Evolutionary conservation across 2,888 invertebrate species (phyloP), one percentile per base, ranked within the genome.

Genomic region (Ganaspis brasiliensis): DNA sequence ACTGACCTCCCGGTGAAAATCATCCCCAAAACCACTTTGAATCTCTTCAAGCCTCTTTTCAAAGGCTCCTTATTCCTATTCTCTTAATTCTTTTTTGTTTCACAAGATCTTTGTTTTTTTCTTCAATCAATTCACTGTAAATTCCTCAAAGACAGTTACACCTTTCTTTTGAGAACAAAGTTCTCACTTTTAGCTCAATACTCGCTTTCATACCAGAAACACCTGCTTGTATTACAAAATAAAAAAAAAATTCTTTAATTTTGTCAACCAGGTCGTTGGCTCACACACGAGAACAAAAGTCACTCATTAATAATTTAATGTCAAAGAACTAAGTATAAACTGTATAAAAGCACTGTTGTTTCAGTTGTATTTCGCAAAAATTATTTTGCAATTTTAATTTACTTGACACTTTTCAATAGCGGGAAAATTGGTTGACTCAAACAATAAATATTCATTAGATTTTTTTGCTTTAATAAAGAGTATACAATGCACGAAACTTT

Each of bases 1-100:
- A 90, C 87, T 78, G 89, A 89, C 81, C 88, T 86, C 59, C 89
- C 89, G 79, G 90, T 89, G 84, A 90, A 91, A 78, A 91, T 91
- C 91, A 91, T 91, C 82, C 72, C 76, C 73, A 16, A 40, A 67
- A 21, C 37, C 37, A 45, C 40, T 67, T 40, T 67, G 24, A 45
- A 45, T 16, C 16, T 16, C 40, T 67, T 9, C 10, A 31, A 31
- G 8, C 35, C 14, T 24, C 21, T 45, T 24, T 12, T n/a, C 24
- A n/a, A 49, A 49, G 16, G n/a, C 12, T 4, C 2, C 12, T n/a
- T 19, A 37, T 19, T 63, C 37, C 0, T 61, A 12, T 19, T 16
- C 16, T 35, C 35, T 35, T 2, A 10, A 19, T 37, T 40, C 37
- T 19, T 67, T 24, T 40, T 12, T 45, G 12, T 45, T 45, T 52